Evolutionary conservation across 2,113 vertebrate species (phyloP).

Genomic region (Pelodiscus sinensis): DNA sequence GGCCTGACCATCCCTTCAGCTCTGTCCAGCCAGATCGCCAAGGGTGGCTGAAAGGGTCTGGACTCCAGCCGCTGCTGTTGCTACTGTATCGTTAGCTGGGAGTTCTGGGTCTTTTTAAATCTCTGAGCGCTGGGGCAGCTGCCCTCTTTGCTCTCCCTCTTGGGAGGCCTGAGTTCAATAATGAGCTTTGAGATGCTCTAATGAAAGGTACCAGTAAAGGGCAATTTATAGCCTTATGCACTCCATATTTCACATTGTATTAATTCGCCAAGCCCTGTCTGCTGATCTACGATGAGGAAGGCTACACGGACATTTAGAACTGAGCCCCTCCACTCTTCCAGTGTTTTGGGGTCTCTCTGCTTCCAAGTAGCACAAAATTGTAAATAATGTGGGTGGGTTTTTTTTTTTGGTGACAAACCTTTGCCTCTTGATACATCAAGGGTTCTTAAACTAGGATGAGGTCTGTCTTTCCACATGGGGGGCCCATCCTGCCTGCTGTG

Average conservation of each 20-base stretch:
- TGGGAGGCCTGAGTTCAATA: too few relatives aligned
- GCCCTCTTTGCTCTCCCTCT: too few relatives aligned
- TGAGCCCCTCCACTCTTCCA: neutral
- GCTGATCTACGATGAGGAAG: neutral
- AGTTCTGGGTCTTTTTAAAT: too few relatives aligned
- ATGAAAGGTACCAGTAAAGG: neutral
- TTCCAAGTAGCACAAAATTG: neutral
- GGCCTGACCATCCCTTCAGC: too few relatives aligned
- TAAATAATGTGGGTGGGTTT: too few relatives aligned
- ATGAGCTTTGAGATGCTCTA: neutral
- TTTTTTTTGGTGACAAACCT: neutral
- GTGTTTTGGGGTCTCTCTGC: neutral
- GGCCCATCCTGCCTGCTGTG: neutral
- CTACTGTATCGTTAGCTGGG: too few relatives aligned
- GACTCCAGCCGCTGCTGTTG: too few relatives aligned
- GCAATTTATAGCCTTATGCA: slow-evolving; percentile 16
- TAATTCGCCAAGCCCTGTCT: neutral
- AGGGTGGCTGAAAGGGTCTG: too few relatives aligned
- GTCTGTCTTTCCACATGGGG: neutral
- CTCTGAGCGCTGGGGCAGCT: too few relatives aligned
- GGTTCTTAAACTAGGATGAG: neutral
- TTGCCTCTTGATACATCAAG: neutral
- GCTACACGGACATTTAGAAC: neutral
- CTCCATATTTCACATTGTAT: neutral
- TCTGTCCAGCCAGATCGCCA: too few relatives aligned